A percentile compares a stretch with the other conserved stretches of the same genome.
phyloP scores from a whole-genome alignment of 2,888 invertebrate species.

The Labia minor region DNA sequence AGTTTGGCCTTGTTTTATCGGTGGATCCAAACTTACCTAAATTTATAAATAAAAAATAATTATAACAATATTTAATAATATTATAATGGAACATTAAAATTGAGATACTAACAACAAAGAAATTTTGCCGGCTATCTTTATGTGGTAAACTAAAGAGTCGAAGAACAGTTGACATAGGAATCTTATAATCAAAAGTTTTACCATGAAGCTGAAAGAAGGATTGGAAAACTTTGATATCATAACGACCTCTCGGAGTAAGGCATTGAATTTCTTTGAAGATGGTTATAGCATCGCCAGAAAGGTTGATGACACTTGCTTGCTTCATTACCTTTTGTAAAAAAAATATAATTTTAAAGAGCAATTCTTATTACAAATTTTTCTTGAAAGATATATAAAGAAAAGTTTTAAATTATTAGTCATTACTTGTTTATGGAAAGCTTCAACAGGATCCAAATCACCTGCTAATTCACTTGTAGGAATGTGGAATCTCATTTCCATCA shows the following conservation, averaged over 20 bases:
- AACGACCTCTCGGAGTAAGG: constrained; percentile 95
- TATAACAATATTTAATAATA: too few species aligned
- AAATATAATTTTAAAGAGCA: not conserved
- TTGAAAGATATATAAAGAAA: not conserved
- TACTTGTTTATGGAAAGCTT: constrained; percentile 84
- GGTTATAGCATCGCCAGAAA: constrained; percentile 95
- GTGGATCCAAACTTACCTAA: constrained; percentile 82
- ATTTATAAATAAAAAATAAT: constrained; percentile 24
- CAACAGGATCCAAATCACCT: constrained; percentile 82
- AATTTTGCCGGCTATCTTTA: constrained; percentile 95
- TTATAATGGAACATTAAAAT: too few species aligned
- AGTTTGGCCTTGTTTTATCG: constrained; percentile 98
- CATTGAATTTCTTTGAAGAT: constrained; percentile 95
- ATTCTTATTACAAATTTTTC: not conserved
- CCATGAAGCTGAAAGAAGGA: constrained; percentile 87
- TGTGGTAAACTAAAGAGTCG: constrained; percentile 91
- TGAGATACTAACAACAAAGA: constrained; percentile 72
- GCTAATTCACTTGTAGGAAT: constrained; percentile 84
- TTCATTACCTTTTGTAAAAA: constrained; percentile 57
- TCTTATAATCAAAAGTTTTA: constrained; percentile 99
- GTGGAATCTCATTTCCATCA: constrained; percentile 96
- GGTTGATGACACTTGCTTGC: constrained; percentile 95
- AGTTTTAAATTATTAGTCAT: not conserved
- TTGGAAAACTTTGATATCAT: constrained; percentile 90
- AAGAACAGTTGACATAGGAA: constrained; percentile 92